Evolutionary conservation across 2,888 invertebrate species (phyloP).

Genomic region (Acrobasis suavella): DNA sequence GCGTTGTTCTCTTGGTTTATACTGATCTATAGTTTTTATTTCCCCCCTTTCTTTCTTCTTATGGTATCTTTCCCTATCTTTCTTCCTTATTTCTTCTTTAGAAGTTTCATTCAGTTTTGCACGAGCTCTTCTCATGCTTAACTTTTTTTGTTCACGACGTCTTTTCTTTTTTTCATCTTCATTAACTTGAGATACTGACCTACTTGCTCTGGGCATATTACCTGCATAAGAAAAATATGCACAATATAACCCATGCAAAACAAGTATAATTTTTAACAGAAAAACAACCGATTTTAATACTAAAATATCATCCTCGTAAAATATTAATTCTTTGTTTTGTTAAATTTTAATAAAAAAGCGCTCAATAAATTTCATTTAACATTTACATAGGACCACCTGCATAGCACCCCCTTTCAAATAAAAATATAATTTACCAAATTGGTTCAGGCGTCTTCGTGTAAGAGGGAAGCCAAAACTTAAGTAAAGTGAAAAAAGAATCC

Average conservation of each 20-base stretch:
- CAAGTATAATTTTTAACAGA: neutral
- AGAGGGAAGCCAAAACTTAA: no score
- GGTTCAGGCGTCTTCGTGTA: no score
- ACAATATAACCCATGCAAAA: neutral
- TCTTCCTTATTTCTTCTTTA: slow-evolving; percentile 27
- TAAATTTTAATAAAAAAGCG: no score
- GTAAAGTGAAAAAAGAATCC: no score
- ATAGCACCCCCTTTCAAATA: neutral
- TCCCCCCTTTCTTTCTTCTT: slow-evolving; percentile 30
- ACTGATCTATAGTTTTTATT: slow-evolving; percentile 31
- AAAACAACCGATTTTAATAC: neutral
- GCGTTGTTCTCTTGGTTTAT: slow-evolving; percentile 30
- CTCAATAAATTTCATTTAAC: neutral
- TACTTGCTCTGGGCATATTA: slow-evolving; percentile 23
- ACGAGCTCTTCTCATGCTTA: slow-evolving; percentile 29
- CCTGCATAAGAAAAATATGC: slow-evolving; percentile 11
- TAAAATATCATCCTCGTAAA: neutral
- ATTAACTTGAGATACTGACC: slow-evolving; percentile 17
- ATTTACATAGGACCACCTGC: neutral
- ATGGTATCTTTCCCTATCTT: slow-evolving; percentile 32
- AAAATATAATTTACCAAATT: slow-evolving; percentile 2
- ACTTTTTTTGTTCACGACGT: slow-evolving; percentile 31
- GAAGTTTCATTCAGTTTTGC: slow-evolving; percentile 25
- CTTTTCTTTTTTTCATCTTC: slow-evolving; percentile 23
- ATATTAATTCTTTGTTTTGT: no score